Base-by-base conservation (phyloP, 2,888 invertebrate species). In the Lobophora halterata region DNA sequence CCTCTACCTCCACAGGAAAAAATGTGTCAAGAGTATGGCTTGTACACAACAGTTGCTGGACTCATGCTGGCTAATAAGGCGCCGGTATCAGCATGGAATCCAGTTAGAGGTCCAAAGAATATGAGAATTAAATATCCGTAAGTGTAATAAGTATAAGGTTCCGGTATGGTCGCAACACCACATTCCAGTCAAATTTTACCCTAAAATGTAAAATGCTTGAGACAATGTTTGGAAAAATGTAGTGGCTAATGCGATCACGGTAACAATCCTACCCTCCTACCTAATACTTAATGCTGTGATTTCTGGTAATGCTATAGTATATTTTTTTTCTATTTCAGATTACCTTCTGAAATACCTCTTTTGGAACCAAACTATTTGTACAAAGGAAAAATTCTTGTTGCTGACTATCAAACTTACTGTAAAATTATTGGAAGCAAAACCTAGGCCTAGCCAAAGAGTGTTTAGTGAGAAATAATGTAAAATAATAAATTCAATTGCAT, bases 21-120 rank as follows among this genome's bases (percentile, higher is more conserved):
- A 55, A 68, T 78, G 57, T 83, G 85, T 35, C 83, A 82, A 55
- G 80, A 85, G 58, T 90, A 89, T 70, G 93, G 92, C 10, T 74
- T 92, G 49, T 93, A 91, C 66, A 79, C 89, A 10, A 88, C 90
- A 9, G 88, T 93, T 8, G 88, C 93, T 29, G 93, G 94, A 11
- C 70, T 93, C 11, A 95, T 95, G 95, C 75, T 92, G 3, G 76
- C 89, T 10, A 95, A 95, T 73, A 82, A 88, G 62, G 85, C 90
- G 11, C 93, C 92, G 7, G 86, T 92, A 1, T 89, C 90, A 6
- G 91, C 91, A 16, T 95, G 94, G 94, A 93, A 91, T 75, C 93
- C 93, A 34, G 91, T 94, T 0, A 89, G 89, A 54, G 92, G 90
- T 1, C 86, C 88, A 8, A 88, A 86, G 52, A 79, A 74, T 50